A percentile compares a stretch with the other conserved stretches of the same genome.
Evolutionary conservation across 2,797 vertebrate genomes (phyloP).

Genomic region (Girardinus metallicus): DNA sequence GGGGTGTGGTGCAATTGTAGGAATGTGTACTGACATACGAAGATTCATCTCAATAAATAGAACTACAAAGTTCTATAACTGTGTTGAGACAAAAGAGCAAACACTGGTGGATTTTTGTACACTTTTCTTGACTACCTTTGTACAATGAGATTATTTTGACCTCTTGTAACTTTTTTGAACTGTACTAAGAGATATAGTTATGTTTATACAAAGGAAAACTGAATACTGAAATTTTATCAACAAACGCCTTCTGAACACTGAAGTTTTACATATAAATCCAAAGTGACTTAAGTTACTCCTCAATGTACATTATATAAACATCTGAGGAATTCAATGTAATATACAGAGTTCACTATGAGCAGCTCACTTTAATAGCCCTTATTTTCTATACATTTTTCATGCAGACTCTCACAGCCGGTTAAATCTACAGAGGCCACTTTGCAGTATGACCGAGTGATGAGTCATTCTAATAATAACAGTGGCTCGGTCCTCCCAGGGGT

Average conservation of each 20-base stretch:
- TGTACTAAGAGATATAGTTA: neutral
- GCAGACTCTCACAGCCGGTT: neutral
- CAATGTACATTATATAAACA: neutral
- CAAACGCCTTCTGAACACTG: too few species aligned
- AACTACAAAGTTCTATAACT: neutral
- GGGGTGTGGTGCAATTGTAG: too few species aligned
- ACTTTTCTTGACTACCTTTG: neutral
- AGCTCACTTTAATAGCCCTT: neutral
- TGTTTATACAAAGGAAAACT: neutral
- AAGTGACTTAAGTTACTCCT: neutral
- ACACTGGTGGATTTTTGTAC: neutral
- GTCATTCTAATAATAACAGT: conserved; percentile 47
- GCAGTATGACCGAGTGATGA: conserved; percentile 39
- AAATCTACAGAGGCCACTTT: conserved; percentile 44
- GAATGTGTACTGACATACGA: too few species aligned
- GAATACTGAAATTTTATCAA: too few species aligned
- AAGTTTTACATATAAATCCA: neutral
- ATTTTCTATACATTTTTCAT: conserved; percentile 3
- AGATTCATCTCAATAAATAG: too few species aligned
- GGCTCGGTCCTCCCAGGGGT: conserved; percentile 25
- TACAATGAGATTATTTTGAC: neutral
- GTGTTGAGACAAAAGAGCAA: neutral
- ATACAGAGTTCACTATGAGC: neutral
- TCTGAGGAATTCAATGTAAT: neutral
- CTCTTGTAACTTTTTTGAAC: neutral